Evolutionary conservation across 2,113 vertebrate genomes (phyloP).

Genomic region (Brienomyrus longianalis): DNA sequence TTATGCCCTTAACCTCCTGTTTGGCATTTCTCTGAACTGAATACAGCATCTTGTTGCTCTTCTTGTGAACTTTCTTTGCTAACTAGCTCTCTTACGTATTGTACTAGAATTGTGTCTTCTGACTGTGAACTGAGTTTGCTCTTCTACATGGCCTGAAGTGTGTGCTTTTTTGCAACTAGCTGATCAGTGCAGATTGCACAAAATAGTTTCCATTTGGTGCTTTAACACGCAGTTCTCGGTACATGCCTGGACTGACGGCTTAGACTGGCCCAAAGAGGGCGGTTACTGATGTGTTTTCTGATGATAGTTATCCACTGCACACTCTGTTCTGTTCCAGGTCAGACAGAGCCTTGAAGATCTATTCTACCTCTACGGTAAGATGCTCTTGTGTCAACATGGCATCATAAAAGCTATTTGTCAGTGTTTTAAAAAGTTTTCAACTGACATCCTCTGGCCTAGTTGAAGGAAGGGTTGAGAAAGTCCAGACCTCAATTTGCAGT

Average conservation of each 20-base stretch:
- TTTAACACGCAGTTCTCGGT: neutral
- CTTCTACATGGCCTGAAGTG: neutral
- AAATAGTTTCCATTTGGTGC: conserved; percentile 47
- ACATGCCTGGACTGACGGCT: neutral
- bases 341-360: conserved; percentile 61
- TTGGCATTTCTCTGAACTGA: neutral
- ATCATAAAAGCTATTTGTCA: neutral
- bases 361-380: conserved; percentile 57
- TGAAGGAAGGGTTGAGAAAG: neutral
- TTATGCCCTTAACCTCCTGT: neutral
- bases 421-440: neutral
- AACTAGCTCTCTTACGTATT: neutral
- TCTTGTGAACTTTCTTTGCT: neutral
- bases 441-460: neutral
- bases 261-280: neutral
- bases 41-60: neutral
- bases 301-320: conserved; percentile 11
- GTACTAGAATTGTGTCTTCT: neutral
- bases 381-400: conserved; percentile 5
- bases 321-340: conserved; percentile 50
- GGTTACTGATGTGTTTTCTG: conserved; percentile 6
- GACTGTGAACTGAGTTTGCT: neutral
- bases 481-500: conserved; percentile 3
- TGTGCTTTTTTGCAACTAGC: neutral
- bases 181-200: neutral